A percentile compares a stretch with the other conserved stretches of the same genome.
Conservation (phyloP, 35 echinoderm and acorn worm species). For the Amphiura filiformis region DNA sequence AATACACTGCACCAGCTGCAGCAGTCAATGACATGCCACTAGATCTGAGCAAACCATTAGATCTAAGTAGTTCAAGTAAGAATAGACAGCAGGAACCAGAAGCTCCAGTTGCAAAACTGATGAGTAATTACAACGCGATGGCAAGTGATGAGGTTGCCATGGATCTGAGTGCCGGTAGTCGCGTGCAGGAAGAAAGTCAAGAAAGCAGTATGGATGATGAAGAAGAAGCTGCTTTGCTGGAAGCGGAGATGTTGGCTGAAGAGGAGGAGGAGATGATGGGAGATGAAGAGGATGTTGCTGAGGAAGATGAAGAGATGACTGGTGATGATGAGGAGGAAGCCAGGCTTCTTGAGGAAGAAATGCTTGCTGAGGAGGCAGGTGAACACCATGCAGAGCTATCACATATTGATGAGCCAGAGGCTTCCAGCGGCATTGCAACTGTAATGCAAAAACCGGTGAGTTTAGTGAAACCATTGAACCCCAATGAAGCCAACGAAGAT, state of each 20-base stretch:
- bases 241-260: neutral
- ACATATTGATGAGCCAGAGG: neutral
- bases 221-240: neutral
- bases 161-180: neutral
- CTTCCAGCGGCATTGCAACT: neutral
- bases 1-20: neutral
- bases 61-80: neutral
- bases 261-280: neutral
- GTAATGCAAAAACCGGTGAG: neutral
- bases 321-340: neutral
- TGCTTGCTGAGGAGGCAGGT: neutral
- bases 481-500: neutral
- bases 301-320: neutral
- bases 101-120: neutral
- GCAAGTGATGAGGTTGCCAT: neutral
- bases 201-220: neutral
- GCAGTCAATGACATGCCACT: neutral
- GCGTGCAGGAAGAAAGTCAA: neutral
- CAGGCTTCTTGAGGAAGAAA: neutral
- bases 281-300: neutral
- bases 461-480: neutral
- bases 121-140: neutral
- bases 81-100: neutral
- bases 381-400: too few relatives aligned
- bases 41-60: neutral